These are phyloP conservation scores for Seriola aureovittata DNA, from an alignment of 2,113 vertebrate species.

Conservation along the genomic window DNA sequence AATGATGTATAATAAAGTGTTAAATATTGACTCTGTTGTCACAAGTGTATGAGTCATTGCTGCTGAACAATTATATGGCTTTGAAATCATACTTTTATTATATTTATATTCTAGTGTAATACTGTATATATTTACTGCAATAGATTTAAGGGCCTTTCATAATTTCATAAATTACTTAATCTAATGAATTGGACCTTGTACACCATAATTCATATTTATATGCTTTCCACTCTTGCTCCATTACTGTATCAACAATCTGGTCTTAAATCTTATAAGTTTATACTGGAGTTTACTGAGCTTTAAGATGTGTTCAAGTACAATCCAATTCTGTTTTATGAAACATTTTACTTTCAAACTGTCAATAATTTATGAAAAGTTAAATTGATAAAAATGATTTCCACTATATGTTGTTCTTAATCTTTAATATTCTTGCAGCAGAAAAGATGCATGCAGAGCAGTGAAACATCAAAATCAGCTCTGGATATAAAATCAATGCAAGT, in stretches of 20 bases:
- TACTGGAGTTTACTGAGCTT: neutral
- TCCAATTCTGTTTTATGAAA: neutral
- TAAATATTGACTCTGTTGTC: slow-evolving; percentile 27
- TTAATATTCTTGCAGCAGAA: neutral
- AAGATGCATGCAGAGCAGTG: neutral
- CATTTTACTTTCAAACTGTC: neutral
- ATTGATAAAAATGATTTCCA: neutral
- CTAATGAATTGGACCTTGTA: neutral
- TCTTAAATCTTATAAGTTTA: neutral
- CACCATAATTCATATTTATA: neutral
- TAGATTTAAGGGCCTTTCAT: neutral
- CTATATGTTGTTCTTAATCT: neutral
- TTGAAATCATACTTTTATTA: neutral
- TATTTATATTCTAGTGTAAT: neutral
- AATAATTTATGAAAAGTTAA: neutral
- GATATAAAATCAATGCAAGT: neutral
- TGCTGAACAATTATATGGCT: neutral
- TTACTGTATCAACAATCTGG: neutral
- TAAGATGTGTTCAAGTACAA: neutral
- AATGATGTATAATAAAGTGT: slow-evolving; percentile 73
- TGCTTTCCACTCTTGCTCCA: neutral
- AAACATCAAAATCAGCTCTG: neutral
- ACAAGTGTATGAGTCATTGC: slow-evolving; percentile 17
- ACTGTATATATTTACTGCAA: neutral
- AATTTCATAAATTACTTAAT: neutral